Conservation (phyloP, 2,888 invertebrate species). For the Cephus runcator region DNA sequence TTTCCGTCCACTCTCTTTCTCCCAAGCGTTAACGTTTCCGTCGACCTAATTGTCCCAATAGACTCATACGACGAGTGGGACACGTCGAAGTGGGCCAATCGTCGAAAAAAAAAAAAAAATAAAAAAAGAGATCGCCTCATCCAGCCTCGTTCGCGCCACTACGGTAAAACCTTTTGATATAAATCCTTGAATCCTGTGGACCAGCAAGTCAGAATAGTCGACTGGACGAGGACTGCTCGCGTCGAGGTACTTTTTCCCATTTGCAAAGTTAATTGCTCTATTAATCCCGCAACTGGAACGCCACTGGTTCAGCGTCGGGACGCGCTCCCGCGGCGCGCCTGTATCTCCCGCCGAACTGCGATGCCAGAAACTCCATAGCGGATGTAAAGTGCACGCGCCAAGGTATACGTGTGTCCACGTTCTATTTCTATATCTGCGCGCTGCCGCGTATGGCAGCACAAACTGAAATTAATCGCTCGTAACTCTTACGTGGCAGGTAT, state of each 20-base stretch:
- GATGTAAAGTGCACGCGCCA: not conserved
- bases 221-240: not conserved
- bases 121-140: constrained; percentile 8
- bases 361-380: not conserved
- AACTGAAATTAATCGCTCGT: not conserved
- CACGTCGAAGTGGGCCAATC: constrained; percentile 26
- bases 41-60: constrained; percentile 23
- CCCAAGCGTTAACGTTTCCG: constrained; percentile 7
- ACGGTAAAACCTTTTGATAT: not conserved
- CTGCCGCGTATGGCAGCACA: not conserved
- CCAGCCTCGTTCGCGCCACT: not conserved
- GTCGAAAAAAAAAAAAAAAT: constrained; percentile 14
- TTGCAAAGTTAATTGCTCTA: not conserved
- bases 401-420: not conserved
- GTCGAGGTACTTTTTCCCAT: not conserved
- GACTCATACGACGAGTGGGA: constrained; percentile 20
- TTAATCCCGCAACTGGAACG: not conserved
- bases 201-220: not conserved
- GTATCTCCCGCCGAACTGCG: not conserved
- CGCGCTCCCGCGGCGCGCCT: not conserved
- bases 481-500: not conserved
- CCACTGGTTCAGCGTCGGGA: not conserved
- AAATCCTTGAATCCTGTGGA: not conserved
- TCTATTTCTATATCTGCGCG: not conserved
- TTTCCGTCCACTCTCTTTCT: constrained; percentile 6